Evolutionary conservation across 2,797 vertebrate species (phyloP).

Genomic region (Remorina albescens): DNA sequence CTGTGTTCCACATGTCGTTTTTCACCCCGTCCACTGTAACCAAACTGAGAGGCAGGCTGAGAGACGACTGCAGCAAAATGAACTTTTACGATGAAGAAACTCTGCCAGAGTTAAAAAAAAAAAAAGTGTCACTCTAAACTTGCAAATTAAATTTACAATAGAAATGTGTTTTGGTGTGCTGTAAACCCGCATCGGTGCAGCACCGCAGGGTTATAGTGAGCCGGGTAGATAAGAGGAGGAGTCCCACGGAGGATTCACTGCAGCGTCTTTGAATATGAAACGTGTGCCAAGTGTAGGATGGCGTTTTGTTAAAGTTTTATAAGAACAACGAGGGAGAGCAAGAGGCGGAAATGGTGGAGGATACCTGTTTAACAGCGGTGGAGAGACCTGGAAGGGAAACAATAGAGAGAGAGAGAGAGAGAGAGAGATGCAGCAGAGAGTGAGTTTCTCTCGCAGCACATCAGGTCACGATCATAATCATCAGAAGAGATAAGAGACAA

Average conservation of each 20-base stretch:
- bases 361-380: not conserved
- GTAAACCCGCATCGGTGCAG: conserved; percentile 4
- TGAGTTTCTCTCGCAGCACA: not conserved
- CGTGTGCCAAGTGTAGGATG: conserved; percentile 15
- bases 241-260: conserved; percentile 6
- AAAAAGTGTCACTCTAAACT: conserved; percentile 30
- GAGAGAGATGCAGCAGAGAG: not conserved
- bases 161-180: conserved; percentile 33
- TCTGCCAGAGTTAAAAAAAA: conserved; percentile 29
- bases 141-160: conserved; percentile 15
- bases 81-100: too few relatives aligned
- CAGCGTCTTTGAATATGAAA: conserved; percentile 4
- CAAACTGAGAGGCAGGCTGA: not conserved
- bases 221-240: not conserved
- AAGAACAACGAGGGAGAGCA: not conserved
- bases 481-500: not conserved
- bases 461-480: not conserved
- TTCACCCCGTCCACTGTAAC: not conserved
- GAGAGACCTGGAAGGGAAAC: not conserved
- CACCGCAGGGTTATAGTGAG: not conserved
- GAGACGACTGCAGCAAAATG: conserved; percentile 17
- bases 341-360: not conserved
- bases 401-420: not conserved
- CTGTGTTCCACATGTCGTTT: not conserved
- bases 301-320: conserved; percentile 19